These are phyloP conservation scores for Habropoda laboriosa DNA, from an alignment of 1,140 invertebrate species.

Conservation along the genomic window DNA sequence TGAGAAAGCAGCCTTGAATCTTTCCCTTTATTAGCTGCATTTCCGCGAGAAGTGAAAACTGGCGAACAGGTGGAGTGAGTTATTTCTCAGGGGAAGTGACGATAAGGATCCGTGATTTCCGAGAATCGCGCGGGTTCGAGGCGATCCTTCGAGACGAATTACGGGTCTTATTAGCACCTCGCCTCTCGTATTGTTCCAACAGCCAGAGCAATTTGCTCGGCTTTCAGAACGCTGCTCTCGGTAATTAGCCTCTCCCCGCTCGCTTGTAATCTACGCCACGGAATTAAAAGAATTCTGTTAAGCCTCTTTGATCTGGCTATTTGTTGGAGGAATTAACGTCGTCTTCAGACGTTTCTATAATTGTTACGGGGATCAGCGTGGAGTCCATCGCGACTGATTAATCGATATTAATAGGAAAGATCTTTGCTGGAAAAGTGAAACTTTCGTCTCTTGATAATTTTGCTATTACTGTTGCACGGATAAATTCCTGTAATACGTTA, in stretches of 20 bases:
- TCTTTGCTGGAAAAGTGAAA: too few species aligned
- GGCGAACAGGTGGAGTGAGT: not conserved
- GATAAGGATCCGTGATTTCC: constrained; percentile 13
- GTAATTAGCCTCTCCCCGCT: constrained; percentile 10
- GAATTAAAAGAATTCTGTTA: constrained; percentile 25
- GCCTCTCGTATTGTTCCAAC: constrained; percentile 4
- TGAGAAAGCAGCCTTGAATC: constrained; percentile 48
- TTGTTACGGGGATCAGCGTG: not conserved
- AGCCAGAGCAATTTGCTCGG: constrained; percentile 26
- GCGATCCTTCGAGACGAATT: constrained; percentile 25
- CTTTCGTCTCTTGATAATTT: too few species aligned
- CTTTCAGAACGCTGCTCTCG: not conserved
- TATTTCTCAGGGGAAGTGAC: constrained; percentile 27
- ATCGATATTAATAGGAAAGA: too few species aligned
- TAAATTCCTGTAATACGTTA: too few species aligned
- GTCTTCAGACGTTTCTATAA: not conserved
- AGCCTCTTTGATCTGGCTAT: constrained; percentile 5
- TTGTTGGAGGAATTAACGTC: constrained; percentile 20
- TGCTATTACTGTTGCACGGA: too few species aligned
- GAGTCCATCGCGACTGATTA: not conserved
- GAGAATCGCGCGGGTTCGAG: not conserved
- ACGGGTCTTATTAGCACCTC: constrained; percentile 34
- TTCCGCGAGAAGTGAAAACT: constrained; percentile 27
- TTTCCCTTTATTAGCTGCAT: constrained; percentile 15
- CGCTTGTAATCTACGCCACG: not conserved